Evolutionary conservation across 2,888 invertebrate species (phyloP), one percentile per base, ranked within the genome.

Genomic region (Lasioglossum morio): DNA sequence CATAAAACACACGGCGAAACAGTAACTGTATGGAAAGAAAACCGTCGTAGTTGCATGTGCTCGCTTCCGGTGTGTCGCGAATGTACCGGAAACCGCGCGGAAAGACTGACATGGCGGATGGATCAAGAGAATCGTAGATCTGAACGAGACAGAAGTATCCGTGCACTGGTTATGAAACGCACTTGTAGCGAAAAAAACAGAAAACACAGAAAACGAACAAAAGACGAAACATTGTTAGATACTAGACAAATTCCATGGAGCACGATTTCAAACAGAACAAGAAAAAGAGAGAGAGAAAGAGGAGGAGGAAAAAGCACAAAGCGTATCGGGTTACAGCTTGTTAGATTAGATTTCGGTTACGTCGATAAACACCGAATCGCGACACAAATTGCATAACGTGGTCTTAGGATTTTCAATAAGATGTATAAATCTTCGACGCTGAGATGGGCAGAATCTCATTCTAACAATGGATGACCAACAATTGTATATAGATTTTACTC

Each of bases 361-460:
- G 75, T 84, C 75, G 76, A 82, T 46, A n/a, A n/a, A 75, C 85
- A 81, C 72, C 76, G 37, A 73, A 57, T 72, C 14, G 63, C 74
- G 79, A 76, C 69, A 40, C 74, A 34, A 34, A 34, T 78, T 46
- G 40, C 53, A 77, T 70, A 70, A 69, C 77, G 80, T 92, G 90
- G 91, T 88, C 87, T 43, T 92, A 92, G 91, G 89, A 88, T 78
- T 60, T 82, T 60, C 16, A 75, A 82, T 90, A 93, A 94, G 16
- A 46, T 4, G 16, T 92, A 91, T 79, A 88, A 88, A 92, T 16
- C 91, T 93, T 91, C 89, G 92, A 93, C 92, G 91, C 77, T 87
- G 70, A 70, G 70, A 70, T 70, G 70, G 70, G 40, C 70, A 40
- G 40, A 70, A n/a, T 40, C 37, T 70, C 34, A 34, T 69, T 69